phyloP scores from a whole-genome alignment of 1,140 invertebrate species.

The Ceratosolen solmsi region DNA sequence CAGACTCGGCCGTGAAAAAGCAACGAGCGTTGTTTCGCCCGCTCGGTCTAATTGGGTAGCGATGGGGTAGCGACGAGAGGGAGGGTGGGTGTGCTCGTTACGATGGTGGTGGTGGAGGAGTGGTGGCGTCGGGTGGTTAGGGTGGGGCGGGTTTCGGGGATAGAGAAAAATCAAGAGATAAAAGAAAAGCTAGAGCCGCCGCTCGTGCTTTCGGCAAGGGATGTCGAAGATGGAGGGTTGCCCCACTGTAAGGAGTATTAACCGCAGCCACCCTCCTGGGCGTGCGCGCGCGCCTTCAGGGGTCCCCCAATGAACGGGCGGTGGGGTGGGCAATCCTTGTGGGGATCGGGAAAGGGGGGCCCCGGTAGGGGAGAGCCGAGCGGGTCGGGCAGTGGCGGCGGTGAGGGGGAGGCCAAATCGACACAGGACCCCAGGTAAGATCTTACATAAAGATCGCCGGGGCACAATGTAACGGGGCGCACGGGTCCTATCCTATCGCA shows the following conservation, averaged over 20 bases:
- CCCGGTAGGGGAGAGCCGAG: conserved; percentile 45
- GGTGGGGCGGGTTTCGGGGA: background rate
- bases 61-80: no score
- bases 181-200: conserved; percentile 10
- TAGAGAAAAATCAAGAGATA: conserved; percentile 26
- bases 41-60: background rate
- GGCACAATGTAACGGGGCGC: conserved; percentile 28
- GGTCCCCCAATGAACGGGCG: background rate
- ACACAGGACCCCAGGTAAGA: conserved; percentile 61
- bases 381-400: conserved; percentile 47
- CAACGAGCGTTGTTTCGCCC: no score
- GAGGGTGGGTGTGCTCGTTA: no score
- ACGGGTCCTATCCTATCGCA: background rate
- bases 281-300: conserved; percentile 58
- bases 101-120: no score
- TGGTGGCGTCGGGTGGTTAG: background rate
- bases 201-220: background rate
- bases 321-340: background rate
- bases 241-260: conserved; percentile 51
- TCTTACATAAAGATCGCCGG: conserved; percentile 64
- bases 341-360: background rate
- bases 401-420: background rate
- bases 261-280: conserved; percentile 66
- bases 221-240: background rate
- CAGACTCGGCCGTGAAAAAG: no score